Evolutionary conservation across 2,888 invertebrate species (phyloP).

Genomic region (Patella depressa): DNA sequence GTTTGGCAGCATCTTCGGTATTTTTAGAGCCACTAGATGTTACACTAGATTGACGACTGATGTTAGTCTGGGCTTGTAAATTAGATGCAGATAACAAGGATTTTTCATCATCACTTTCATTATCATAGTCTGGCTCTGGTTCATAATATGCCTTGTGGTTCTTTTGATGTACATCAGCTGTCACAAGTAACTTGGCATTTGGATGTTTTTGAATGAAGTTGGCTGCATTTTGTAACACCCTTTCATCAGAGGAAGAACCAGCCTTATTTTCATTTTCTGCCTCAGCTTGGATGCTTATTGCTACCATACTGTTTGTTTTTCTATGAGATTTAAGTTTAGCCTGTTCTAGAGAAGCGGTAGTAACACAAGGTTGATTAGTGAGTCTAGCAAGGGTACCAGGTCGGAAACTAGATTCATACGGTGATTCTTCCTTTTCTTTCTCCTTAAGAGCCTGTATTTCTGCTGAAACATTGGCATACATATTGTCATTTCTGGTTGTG

Average conservation of each 20-base stretch:
- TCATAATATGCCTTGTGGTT: slow-evolving; percentile 43
- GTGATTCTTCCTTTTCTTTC: slow-evolving; percentile 35
- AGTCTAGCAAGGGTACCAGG: slow-evolving; percentile 88
- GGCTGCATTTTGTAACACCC: slow-evolving; percentile 58
- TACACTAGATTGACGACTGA: slow-evolving; percentile 15
- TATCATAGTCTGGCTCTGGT: slow-evolving; percentile 62
- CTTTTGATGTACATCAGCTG: slow-evolving; percentile 52
- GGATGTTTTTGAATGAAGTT: slow-evolving; percentile 62
- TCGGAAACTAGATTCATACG: slow-evolving; percentile 83
- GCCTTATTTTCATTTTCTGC: slow-evolving; percentile 41
- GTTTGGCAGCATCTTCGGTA: slow-evolving; percentile 7
- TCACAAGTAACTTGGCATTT: slow-evolving; percentile 61
- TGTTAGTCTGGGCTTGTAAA: slow-evolving; percentile 8
- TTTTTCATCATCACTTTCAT: slow-evolving; percentile 48
- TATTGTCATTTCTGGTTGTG: slow-evolving; percentile 42
- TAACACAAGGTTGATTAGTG: slow-evolving; percentile 87
- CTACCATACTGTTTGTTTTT: slow-evolving; percentile 40
- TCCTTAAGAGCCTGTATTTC: slow-evolving; percentile 32
- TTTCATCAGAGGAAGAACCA: slow-evolving; percentile 62
- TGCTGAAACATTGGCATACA: slow-evolving; percentile 66
- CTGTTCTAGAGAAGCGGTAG: slow-evolving; percentile 35
- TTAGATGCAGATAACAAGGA: background rate
- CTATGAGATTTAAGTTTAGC: slow-evolving; percentile 42
- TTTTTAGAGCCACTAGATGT: slow-evolving; percentile 17
- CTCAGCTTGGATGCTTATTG: slow-evolving; percentile 26